These are phyloP conservation scores for Pseudomyrmex sp. DNA, from an alignment of 1,140 invertebrate species.

Conservation along the genomic window DNA sequence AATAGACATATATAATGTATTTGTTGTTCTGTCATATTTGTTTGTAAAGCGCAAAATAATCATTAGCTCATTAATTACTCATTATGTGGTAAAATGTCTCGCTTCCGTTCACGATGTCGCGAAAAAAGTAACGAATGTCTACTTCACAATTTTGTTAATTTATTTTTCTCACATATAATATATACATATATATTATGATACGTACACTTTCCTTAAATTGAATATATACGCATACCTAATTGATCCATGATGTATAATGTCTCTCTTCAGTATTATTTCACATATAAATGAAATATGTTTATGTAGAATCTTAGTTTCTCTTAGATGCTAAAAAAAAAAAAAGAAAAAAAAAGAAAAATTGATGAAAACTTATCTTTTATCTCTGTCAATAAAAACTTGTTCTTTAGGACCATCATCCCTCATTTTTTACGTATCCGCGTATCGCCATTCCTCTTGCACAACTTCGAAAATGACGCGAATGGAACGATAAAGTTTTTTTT, in stretches of 20 bases:
- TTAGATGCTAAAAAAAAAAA: constrained; percentile 61
- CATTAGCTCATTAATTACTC: too few relatives aligned
- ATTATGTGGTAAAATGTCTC: not conserved
- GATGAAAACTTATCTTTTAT: constrained; percentile 72
- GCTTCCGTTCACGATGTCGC: not conserved
- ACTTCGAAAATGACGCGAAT: not conserved
- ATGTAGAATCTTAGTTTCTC: constrained; percentile 65
- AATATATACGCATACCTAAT: constrained; percentile 39
- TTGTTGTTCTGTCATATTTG: too few relatives aligned
- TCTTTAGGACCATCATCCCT: constrained; percentile 66
- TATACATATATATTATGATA: not conserved
- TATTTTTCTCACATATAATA: constrained; percentile 46
- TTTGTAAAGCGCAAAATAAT: too few relatives aligned
- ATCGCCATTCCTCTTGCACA: constrained; percentile 12
- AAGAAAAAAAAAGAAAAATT: constrained; percentile 19
- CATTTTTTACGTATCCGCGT: constrained; percentile 56
- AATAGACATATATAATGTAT: too few relatives aligned
- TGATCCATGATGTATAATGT: constrained; percentile 70
- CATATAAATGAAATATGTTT: constrained; percentile 63
- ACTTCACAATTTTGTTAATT: constrained; percentile 64
- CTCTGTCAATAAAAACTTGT: constrained; percentile 77
- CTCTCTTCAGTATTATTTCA: constrained; percentile 77
- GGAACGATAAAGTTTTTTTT: not conserved
- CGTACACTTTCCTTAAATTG: constrained; percentile 48
- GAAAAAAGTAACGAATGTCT: not conserved